Conservation (phyloP, 2,888 invertebrate species). For the Leucophenga maculata region DNA sequence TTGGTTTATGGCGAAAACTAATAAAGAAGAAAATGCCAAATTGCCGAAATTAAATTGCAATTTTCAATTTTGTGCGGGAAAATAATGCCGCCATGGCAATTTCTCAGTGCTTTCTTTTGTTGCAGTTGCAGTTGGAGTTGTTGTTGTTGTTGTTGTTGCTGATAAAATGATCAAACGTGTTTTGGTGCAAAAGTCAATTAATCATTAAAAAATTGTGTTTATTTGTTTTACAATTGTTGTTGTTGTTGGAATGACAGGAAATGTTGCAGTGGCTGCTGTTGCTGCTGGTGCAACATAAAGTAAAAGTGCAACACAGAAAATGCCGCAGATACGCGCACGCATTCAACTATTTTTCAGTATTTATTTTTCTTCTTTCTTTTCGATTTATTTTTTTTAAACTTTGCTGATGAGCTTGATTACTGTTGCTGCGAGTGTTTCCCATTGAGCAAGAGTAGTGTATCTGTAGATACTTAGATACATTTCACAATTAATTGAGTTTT, state of each 20-base stretch:
- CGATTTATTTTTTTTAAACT: neutral
- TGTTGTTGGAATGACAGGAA: slow-evolving; percentile 34
- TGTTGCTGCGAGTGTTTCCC: neutral
- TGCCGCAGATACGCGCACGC: slow-evolving; percentile 16
- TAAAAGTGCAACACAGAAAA: slow-evolving; percentile 47
- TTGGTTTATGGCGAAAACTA: slow-evolving; percentile 11
- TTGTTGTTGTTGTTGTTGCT: neutral
- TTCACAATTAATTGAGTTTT: slow-evolving; percentile 59
- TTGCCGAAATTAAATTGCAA: slow-evolving; percentile 57
- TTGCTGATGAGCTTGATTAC: neutral
- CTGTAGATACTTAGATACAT: slow-evolving; percentile 35
- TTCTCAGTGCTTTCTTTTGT: neutral
- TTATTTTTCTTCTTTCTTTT: too few species aligned
- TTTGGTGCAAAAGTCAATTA: slow-evolving; percentile 62
- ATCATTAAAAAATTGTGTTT: slow-evolving; percentile 60
- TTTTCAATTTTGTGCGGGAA: slow-evolving; percentile 46
- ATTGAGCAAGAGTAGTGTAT: neutral
- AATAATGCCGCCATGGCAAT: slow-evolving; percentile 9
- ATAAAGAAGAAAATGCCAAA: slow-evolving; percentile 42
- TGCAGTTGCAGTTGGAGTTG: neutral
- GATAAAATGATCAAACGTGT: slow-evolving; percentile 58
- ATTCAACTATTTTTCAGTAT: slow-evolving; percentile 1
- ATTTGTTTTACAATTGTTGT: slow-evolving; percentile 47
- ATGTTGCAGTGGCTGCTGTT: slow-evolving; percentile 31
- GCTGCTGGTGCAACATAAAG: slow-evolving; percentile 41